Conservation (phyloP, 2,113 vertebrate species). For the Petromus typicus region DNA sequence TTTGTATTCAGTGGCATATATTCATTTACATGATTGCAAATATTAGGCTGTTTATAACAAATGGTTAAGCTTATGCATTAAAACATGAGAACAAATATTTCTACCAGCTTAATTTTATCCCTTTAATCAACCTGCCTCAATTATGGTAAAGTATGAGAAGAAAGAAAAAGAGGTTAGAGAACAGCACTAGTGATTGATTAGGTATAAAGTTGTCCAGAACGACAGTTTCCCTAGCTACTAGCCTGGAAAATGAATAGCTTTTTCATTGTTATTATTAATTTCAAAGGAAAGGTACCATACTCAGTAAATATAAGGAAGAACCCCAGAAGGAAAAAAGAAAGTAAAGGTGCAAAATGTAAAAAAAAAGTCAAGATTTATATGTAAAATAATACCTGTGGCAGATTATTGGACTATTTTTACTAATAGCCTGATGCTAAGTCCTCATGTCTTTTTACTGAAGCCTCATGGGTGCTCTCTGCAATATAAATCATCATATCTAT, state of each 20-base stretch:
- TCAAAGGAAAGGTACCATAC: background rate
- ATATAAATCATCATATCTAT: constrained; percentile 72
- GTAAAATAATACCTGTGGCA: constrained; percentile 47
- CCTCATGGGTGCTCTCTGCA: constrained; percentile 51
- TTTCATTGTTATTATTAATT: background rate
- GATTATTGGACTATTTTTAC: constrained; percentile 10
- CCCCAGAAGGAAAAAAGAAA: background rate
- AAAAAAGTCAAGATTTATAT: constrained; percentile 55
- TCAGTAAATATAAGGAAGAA: background rate
- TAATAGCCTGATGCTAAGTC: background rate
- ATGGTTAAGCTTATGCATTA: background rate
- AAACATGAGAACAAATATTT: constrained; percentile 1
- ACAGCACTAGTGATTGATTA: background rate
- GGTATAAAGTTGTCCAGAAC: background rate
- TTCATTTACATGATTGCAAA: background rate
- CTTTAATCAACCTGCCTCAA: background rate
- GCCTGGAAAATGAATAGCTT: background rate
- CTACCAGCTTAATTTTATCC: background rate
- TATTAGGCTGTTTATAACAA: background rate
- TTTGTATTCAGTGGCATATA: background rate
- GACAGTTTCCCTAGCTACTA: background rate
- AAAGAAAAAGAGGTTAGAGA: background rate
- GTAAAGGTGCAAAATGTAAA: background rate
- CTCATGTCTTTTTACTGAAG: constrained; percentile 53
- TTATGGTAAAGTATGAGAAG: background rate